Conservation (phyloP, 2,797 vertebrate species). For the Enteromius afrohamiltoni region DNA sequence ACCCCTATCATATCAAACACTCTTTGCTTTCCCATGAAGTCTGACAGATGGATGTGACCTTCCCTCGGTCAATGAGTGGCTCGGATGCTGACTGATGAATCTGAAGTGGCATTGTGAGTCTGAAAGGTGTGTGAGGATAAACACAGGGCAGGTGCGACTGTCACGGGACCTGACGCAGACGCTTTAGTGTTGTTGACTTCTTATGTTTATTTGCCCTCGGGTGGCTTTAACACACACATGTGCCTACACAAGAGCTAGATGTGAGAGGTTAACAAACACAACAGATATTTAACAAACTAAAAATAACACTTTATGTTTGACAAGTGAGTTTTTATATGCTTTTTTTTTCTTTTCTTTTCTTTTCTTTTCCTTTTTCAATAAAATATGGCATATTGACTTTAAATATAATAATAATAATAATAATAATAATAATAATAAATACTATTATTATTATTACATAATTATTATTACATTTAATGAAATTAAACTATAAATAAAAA, state of each 20-base stretch:
- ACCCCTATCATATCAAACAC: conserved; percentile 29
- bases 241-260: background rate
- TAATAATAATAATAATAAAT: too few relatives aligned
- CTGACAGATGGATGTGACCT: conserved; percentile 62
- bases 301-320: conserved; percentile 7
- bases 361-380: background rate
- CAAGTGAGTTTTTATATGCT: conserved; percentile 15
- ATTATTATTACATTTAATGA: too few relatives aligned
- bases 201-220: conserved; percentile 56
- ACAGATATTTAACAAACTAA: conserved; percentile 31
- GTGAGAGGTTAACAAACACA: conserved; percentile 1
- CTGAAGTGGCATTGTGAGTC: conserved; percentile 27
- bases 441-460: too few relatives aligned
- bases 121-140: conserved; percentile 24
- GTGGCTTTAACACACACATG: background rate
- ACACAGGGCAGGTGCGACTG: conserved; percentile 50
- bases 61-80: conserved; percentile 47
- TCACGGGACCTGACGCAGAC: conserved; percentile 34
- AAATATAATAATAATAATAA: background rate
- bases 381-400: background rate
- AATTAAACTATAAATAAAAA: too few relatives aligned
- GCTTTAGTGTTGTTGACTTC: conserved; percentile 37
- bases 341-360: background rate
- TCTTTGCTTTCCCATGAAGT: conserved; percentile 8
- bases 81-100: conserved; percentile 59